These are phyloP conservation scores for Leucosticte australis DNA, from an alignment of 2,113 vertebrate genomes.

Conservation along the genomic window DNA sequence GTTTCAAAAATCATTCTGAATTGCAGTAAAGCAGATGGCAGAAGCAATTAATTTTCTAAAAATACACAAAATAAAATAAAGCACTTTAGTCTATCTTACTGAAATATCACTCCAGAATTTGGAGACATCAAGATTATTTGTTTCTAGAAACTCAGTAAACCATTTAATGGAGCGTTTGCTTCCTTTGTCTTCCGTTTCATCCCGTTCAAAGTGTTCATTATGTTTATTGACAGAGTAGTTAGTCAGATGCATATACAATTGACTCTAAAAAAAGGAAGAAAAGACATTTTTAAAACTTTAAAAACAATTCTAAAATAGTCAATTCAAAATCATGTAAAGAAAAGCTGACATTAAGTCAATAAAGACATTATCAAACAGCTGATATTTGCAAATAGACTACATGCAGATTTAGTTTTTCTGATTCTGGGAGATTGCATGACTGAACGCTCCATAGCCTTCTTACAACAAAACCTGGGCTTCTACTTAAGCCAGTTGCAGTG, in stretches of 20 bases:
- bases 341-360: not conserved
- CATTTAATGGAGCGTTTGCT: constrained; percentile 97
- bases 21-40: not conserved
- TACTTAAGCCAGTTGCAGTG: not conserved
- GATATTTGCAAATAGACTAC: not conserved
- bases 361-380: not conserved
- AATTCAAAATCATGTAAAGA: not conserved
- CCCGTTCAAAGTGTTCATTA: constrained; percentile 93
- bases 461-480: not conserved
- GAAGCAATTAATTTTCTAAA: not conserved
- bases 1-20: not conserved
- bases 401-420: not conserved
- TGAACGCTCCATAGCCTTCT: not conserved
- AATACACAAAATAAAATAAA: not conserved
- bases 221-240: constrained; percentile 99
- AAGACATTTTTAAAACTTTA: not conserved
- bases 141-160: constrained; percentile 96
- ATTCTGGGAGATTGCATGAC: not conserved
- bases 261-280: constrained; percentile 78
- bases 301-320: not conserved
- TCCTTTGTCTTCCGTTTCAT: constrained; percentile 94
- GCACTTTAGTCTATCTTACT: constrained; percentile 77
- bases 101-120: constrained; percentile 99
- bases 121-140: constrained; percentile 90
- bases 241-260: constrained; percentile 97